Evolutionary conservation across 35 echinoderm and acorn worm species (phyloP).

Genomic region (Anneissia japonica): DNA sequence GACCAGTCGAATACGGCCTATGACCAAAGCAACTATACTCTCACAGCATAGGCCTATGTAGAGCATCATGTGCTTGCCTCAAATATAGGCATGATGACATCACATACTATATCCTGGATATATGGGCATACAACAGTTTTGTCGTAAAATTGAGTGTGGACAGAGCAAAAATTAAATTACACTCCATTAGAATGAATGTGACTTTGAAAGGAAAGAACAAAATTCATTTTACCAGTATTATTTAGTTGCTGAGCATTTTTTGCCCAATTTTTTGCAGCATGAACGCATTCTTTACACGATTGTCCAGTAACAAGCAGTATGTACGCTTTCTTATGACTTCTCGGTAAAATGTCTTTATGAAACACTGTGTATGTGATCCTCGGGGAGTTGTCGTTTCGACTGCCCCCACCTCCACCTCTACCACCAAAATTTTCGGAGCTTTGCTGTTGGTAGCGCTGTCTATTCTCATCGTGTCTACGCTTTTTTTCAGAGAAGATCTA

Average conservation of each 20-base stretch:
- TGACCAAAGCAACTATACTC: too few relatives aligned
- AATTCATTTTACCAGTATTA: slow-evolving; percentile 33
- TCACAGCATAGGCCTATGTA: too few relatives aligned
- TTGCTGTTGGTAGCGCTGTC: background rate
- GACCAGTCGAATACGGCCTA: too few relatives aligned
- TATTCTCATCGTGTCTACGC: slow-evolving; percentile 31
- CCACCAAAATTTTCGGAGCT: too few relatives aligned
- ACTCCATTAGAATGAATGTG: too few relatives aligned
- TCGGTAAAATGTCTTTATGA: slow-evolving; percentile 50
- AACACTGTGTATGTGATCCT: slow-evolving; percentile 43
- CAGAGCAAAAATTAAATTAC: too few relatives aligned
- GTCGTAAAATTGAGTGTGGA: too few relatives aligned
- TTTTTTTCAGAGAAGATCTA: slow-evolving; percentile 80
- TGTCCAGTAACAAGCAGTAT: slow-evolving; percentile 65
- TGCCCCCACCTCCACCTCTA: background rate
- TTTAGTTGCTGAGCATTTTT: slow-evolving; percentile 47
- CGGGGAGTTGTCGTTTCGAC: slow-evolving; percentile 1
- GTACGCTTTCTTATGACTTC: slow-evolving; percentile 63
- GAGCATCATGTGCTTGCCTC: too few relatives aligned
- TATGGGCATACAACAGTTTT: too few relatives aligned
- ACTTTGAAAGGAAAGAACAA: too few relatives aligned
- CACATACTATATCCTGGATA: too few relatives aligned
- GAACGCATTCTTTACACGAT: slow-evolving; percentile 70
- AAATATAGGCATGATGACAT: too few relatives aligned
- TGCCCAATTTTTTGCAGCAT: slow-evolving; percentile 60